Base-by-base conservation (phyloP, 1,140 invertebrate genomes). In the Hirudo medicinalis region DNA sequence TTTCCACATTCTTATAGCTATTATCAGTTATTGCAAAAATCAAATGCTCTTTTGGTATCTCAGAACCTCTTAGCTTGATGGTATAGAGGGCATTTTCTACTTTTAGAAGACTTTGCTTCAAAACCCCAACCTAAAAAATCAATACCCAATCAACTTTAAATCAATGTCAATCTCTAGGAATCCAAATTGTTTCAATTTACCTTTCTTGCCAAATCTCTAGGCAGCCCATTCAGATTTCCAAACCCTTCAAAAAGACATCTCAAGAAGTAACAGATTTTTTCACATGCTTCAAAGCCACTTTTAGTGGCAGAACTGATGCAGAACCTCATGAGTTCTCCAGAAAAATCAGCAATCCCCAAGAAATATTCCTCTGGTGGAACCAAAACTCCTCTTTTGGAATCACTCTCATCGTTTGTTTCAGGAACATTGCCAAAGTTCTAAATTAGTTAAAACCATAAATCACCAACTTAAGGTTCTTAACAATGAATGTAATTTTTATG, bases 51-150 rank as follows among this genome's bases (percentile, higher is more conserved):
- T 22, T 32, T 25, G 57, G 57, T 63, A 63, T 22, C 29, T 63
- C 57, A 63, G 57, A 63, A 63, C 57, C 57, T 63, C 57, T 63
- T 1, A 63, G 22, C 57, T n/a, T 63, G 22, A 63, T 25, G 57
- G 57, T 63, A 22, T 63, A 63, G 22, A 63, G 29, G 8, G 57
- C 57, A 63, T 22, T 25, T 32, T 63, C 57, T 25, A 63, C 57
- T 32, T 63, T 63, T 32, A 63, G 57, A 11, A 63, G 29, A n/a
- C 57, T 63, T 63, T 63, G 57, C 29, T 63, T 22, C 57, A 63
- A 13, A 32, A 63, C 57, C 22, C 29, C 57, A 25, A 63, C 20
- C 57, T 63, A 63, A 63, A 63, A 25, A 4, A 63, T 63, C 57
- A 63, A 63, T 19, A 63, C 11, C 22, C 2, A 63, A 13, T 6